Evolutionary conservation across 2,797 vertebrate species (phyloP).

Genomic region (Rhynchonycteris naso): DNA sequence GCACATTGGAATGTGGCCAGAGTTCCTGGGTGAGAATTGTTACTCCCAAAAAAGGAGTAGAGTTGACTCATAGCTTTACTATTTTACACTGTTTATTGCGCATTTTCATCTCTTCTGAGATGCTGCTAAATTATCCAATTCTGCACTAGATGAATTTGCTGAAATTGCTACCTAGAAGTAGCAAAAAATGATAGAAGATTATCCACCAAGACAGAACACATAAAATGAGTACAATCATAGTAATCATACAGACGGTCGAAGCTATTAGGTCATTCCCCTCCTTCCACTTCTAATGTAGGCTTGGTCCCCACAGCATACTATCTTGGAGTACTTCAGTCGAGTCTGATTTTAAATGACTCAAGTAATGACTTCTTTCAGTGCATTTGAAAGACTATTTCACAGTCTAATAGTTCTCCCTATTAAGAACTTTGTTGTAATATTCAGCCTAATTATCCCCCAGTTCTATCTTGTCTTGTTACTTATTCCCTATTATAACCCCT

Average conservation of each 20-base stretch:
- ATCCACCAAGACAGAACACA: conserved; percentile 44
- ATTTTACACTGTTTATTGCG: conserved; percentile 51
- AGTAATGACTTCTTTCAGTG: conserved; percentile 75
- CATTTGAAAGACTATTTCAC: conserved; percentile 82
- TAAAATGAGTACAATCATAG: conserved; percentile 65
- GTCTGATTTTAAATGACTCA: conserved; percentile 80
- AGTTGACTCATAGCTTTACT: conserved; percentile 40
- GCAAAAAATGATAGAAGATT: conserved; percentile 66
- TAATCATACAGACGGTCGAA: conserved; percentile 2
- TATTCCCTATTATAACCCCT: conserved; percentile 68
- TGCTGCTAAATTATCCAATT: conserved; percentile 58
- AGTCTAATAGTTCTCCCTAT: conserved; percentile 79
- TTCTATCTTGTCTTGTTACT: conserved; percentile 77
- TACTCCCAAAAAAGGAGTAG: neutral
- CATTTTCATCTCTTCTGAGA: conserved; percentile 55
- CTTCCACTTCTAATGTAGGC: neutral
- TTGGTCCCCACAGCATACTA: conserved; percentile 14
- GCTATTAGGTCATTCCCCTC: conserved; percentile 23
- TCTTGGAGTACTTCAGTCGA: conserved; percentile 41
- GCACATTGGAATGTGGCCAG: neutral
- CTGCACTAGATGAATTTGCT: conserved; percentile 55
- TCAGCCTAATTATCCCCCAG: conserved; percentile 70
- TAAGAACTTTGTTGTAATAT: conserved; percentile 81
- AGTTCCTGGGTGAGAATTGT: neutral
- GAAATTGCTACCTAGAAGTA: conserved; percentile 64